Conservation (phyloP, 1,140 invertebrate genomes). For the Eubasilissa regina region DNA sequence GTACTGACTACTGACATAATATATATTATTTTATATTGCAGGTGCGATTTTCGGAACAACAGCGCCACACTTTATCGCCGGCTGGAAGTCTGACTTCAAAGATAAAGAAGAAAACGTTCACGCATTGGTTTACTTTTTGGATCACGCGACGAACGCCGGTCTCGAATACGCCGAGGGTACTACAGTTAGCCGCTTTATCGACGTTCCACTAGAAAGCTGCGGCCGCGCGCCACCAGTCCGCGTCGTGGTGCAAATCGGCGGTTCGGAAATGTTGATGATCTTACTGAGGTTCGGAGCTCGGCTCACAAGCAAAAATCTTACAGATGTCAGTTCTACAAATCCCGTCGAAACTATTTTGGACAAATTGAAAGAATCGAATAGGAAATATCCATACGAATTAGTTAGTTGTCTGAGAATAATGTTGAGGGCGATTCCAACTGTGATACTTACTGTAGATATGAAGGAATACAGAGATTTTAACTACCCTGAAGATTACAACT, state of each 20-base stretch:
- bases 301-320: constrained; percentile 69
- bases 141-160: constrained; percentile 77
- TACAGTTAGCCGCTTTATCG: constrained; percentile 77
- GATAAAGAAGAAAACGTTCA: constrained; percentile 83
- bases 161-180: constrained; percentile 72
- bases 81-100: constrained; percentile 88
- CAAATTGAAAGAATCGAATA: constrained; percentile 76
- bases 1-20: neutral
- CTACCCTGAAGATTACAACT: constrained; percentile 67
- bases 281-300: constrained; percentile 81
- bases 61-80: constrained; percentile 84
- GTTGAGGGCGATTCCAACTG: constrained; percentile 74
- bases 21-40: constrained; percentile 59
- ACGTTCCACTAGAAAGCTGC: constrained; percentile 85
- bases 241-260: constrained; percentile 80
- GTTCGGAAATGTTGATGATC: constrained; percentile 81
- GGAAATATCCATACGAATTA: constrained; percentile 78
- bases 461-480: constrained; percentile 63
- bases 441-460: constrained; percentile 66
- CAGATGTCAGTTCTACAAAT: constrained; percentile 69
- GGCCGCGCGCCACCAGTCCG: constrained; percentile 78
- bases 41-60: constrained; percentile 84
- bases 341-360: constrained; percentile 76
- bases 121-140: constrained; percentile 83
- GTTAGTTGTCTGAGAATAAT: constrained; percentile 79